Evolutionary conservation across 30 jellyfish, hydroid and myxozoan genomes (phyloP).

Genomic region (Hydractinia symbiolongicarpus): DNA sequence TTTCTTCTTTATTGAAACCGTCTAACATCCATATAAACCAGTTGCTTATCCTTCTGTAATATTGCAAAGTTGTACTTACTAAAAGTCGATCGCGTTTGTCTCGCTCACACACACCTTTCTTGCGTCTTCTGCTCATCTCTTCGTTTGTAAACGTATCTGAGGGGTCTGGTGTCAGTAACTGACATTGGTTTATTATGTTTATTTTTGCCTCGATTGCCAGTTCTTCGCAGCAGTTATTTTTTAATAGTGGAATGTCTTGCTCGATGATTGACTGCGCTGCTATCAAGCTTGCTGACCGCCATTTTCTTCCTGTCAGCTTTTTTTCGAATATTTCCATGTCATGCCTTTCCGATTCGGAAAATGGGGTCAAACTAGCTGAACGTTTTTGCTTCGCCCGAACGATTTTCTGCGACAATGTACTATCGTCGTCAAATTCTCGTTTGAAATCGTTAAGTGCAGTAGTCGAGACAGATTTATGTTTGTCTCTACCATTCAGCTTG

Average conservation of each 20-base stretch:
- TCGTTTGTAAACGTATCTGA: neutral
- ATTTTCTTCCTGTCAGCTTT: neutral
- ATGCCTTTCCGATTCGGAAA: neutral
- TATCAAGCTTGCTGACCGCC: conserved; percentile 10
- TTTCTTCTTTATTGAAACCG: neutral
- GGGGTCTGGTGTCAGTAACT: neutral
- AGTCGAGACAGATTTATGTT: too few relatives aligned
- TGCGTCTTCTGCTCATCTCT: neutral
- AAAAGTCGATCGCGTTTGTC: conserved; percentile 1
- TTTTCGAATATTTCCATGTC: neutral
- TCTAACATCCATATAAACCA: conserved; percentile 12
- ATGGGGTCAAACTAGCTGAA: conserved; percentile 12
- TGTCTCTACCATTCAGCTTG: too few relatives aligned
- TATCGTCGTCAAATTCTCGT: too few relatives aligned
- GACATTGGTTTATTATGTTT: conserved; percentile 3
- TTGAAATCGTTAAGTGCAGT: too few relatives aligned
- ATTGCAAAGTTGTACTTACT: conserved; percentile 3
- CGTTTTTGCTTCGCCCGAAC: neutral
- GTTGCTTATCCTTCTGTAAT: neutral
- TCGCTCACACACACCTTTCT: neutral
- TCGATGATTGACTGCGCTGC: conserved; percentile 16
- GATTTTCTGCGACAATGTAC: too few relatives aligned
- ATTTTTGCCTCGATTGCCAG: conserved; percentile 9
- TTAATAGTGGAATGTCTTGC: conserved; percentile 11
- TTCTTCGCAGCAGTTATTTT: neutral